Conservation (phyloP, 2,888 invertebrate genomes). For the Cephus spinipes region DNA sequence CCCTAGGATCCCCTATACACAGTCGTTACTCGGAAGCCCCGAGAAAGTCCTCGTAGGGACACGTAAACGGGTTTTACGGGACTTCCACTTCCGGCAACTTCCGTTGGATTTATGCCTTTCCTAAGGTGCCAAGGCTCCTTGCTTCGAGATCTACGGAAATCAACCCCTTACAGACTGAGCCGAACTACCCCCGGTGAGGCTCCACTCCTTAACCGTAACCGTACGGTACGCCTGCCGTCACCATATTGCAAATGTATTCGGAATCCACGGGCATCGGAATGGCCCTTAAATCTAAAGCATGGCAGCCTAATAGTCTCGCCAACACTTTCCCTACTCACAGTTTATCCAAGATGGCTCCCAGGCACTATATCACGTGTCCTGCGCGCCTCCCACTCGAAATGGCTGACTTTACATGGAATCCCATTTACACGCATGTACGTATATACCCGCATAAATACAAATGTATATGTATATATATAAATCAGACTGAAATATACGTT, state of each 20-base stretch:
- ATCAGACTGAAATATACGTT: background rate
- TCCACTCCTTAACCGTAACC: background rate
- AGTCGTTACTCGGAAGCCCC: background rate
- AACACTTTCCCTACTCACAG: constrained; percentile 32
- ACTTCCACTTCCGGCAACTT: background rate
- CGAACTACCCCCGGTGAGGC: background rate
- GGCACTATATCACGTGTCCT: background rate
- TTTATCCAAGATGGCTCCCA: constrained; percentile 37
- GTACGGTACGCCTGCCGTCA: constrained; percentile 4
- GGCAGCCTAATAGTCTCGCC: constrained; percentile 41
- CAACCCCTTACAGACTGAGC: background rate
- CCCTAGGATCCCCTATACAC: background rate
- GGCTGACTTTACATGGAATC: background rate
- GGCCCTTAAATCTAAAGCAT: constrained; percentile 42
- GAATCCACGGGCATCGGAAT: constrained; percentile 40
- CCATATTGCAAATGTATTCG: constrained; percentile 38
- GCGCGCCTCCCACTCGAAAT: background rate
- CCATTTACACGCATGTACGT: background rate
- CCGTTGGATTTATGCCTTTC: background rate
- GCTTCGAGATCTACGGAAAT: background rate
- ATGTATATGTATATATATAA: background rate
- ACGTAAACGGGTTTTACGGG: no score
- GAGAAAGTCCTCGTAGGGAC: background rate
- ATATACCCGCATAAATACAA: background rate
- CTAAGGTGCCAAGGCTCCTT: background rate